Evolutionary conservation across 2,888 invertebrate genomes (phyloP).

Genomic region (Chaetoderma sp.): DNA sequence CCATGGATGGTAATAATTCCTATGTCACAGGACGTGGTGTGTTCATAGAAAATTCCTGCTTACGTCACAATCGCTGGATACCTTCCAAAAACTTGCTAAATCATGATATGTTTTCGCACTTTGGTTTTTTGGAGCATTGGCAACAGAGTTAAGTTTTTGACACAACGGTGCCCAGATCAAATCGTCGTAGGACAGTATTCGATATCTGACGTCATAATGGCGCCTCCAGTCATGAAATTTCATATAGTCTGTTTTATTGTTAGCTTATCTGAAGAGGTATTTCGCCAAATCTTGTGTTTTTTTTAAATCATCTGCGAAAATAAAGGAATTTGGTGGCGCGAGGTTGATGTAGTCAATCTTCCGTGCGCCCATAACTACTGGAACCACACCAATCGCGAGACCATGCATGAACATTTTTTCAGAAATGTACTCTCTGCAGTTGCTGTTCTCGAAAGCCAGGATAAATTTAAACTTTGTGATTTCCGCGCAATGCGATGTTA

Average conservation of each 20-base stretch:
- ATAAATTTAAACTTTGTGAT: not conserved
- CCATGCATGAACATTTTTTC: slow-evolving; percentile 1
- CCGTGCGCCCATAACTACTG: not conserved
- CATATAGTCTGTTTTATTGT: slow-evolving; percentile 4
- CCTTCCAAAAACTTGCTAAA: not conserved
- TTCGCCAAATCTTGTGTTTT: not conserved
- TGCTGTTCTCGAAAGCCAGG: slow-evolving; percentile 1
- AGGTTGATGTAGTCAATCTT: not conserved
- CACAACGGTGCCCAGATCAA: not conserved
- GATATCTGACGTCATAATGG: not conserved
- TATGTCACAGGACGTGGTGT: too few species aligned
- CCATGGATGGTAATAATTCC: too few species aligned
- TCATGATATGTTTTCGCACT: not conserved
- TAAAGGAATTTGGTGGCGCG: not conserved
- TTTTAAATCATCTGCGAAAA: not conserved
- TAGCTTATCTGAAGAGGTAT: not conserved
- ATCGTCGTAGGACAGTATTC: not conserved
- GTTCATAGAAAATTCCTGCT: too few species aligned
- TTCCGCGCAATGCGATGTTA: not conserved
- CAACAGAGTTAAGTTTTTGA: too few species aligned
- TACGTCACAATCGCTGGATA: not conserved
- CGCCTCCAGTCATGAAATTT: not conserved
- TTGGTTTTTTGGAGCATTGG: too few species aligned
- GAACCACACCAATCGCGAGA: not conserved
- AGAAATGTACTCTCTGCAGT: slow-evolving; percentile 1